phyloP scores from a whole-genome alignment of 2,797 vertebrate species.

The Tauraco hartlaubi region DNA sequence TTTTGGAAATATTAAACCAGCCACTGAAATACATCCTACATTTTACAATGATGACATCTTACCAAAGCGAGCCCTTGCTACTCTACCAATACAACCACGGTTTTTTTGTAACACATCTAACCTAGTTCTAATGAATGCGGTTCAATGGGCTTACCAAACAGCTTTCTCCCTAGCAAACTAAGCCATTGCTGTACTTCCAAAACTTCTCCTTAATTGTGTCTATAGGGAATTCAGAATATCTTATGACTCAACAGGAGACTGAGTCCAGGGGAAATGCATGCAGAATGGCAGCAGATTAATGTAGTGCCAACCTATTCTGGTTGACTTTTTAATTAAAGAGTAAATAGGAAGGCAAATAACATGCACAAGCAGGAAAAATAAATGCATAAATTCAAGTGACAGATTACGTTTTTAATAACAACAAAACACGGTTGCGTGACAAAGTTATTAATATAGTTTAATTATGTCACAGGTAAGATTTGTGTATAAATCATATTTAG shows the following conservation, averaged over 20 bases:
- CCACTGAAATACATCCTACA: not conserved
- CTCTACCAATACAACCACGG: rapidly evolving
- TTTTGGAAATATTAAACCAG: not conserved
- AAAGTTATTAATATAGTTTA: conserved; percentile 38
- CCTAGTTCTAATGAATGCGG: not conserved
- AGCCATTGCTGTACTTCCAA: not conserved
- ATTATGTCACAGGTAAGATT: conserved; percentile 40
- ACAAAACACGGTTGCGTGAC: not conserved
- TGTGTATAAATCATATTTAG: conserved; percentile 27
- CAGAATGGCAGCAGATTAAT: conserved; percentile 16
- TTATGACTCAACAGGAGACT: not conserved
- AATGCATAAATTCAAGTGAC: conserved; percentile 25
- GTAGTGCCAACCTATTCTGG: not conserved
- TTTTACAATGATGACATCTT: not conserved
- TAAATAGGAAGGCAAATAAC: conserved; percentile 9
- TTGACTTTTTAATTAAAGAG: conserved; percentile 17
- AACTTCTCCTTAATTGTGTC: not conserved
- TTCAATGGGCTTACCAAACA: not conserved
- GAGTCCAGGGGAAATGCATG: not conserved
- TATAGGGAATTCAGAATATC: not conserved
- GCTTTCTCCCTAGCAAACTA: not conserved
- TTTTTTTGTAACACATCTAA: not conserved
- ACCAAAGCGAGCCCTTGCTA: not conserved
- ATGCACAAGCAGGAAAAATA: not conserved
- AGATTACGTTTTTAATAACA: conserved; percentile 35